phyloP scores from a whole-genome alignment of 1,140 invertebrate genomes.

The Euura saliciscinereae region DNA sequence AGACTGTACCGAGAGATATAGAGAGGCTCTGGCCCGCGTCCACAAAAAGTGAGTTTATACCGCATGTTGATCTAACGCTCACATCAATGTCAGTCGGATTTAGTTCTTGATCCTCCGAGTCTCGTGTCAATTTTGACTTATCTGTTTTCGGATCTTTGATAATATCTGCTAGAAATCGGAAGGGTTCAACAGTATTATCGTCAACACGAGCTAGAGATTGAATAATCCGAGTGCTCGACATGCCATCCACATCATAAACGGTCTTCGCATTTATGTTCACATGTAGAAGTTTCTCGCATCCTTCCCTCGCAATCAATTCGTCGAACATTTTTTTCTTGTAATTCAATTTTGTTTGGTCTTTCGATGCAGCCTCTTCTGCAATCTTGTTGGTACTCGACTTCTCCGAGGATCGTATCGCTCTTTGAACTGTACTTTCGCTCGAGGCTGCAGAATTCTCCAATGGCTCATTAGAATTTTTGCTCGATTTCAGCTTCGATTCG shows the following conservation, averaged over 20 bases:
- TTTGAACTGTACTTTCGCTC: too few relatives aligned
- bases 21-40: not conserved
- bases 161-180: conserved; percentile 34
- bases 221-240: conserved; percentile 21
- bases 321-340: not conserved
- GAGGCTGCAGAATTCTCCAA: too few relatives aligned
- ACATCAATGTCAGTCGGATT: conserved; percentile 32
- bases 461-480: too few relatives aligned
- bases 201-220: conserved; percentile 28
- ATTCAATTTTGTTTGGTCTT: too few relatives aligned
- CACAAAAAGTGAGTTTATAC: not conserved
- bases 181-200: conserved; percentile 34
- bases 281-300: conserved; percentile 2
- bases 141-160: conserved; percentile 19
- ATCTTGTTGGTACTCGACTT: too few relatives aligned
- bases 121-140: conserved; percentile 17
- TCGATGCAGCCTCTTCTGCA: too few relatives aligned
- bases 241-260: conserved; percentile 14
- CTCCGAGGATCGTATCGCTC: too few relatives aligned
- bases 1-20: too few relatives aligned
- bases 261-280: not conserved
- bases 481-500: too few relatives aligned
- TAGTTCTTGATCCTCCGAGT: not conserved
- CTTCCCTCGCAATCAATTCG: conserved; percentile 6
- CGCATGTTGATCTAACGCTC: conserved; percentile 8